Evolutionary conservation across 2,113 vertebrate species (phyloP).

Genomic region (Ibidorhyncha struthersii): DNA sequence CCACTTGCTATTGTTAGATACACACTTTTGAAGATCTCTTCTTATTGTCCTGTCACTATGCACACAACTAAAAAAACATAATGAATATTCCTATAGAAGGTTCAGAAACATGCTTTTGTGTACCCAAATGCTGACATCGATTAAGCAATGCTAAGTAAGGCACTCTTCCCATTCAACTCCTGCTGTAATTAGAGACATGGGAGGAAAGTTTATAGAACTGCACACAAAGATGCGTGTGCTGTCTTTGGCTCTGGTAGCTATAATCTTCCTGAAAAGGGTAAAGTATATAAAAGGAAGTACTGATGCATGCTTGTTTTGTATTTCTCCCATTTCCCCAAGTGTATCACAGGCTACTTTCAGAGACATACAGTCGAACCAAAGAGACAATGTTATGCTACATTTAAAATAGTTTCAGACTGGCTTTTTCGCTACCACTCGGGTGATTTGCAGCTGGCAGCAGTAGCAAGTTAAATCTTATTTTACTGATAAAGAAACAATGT

Average conservation of each 20-base stretch:
- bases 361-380: background rate
- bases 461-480: background rate
- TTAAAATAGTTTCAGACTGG: background rate
- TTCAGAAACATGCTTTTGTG: background rate
- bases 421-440: background rate
- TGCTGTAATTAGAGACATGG: background rate
- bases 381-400: background rate
- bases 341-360: background rate
- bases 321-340: background rate
- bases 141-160: background rate
- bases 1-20: background rate
- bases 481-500: background rate
- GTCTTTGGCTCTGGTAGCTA: background rate
- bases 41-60: background rate
- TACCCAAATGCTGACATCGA: background rate
- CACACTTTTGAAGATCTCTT: background rate
- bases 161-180: background rate
- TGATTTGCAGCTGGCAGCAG: background rate
- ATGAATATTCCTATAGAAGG: background rate
- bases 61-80: background rate
- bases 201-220: background rate
- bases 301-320: too few species aligned
- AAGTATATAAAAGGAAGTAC: background rate
- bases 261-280: background rate
- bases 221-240: background rate